A percentile compares a stretch with the other conserved stretches of the same genome.
Evolutionary conservation across 2,888 invertebrate species (phyloP).

Genomic region (Ochlodes sylvanus): DNA sequence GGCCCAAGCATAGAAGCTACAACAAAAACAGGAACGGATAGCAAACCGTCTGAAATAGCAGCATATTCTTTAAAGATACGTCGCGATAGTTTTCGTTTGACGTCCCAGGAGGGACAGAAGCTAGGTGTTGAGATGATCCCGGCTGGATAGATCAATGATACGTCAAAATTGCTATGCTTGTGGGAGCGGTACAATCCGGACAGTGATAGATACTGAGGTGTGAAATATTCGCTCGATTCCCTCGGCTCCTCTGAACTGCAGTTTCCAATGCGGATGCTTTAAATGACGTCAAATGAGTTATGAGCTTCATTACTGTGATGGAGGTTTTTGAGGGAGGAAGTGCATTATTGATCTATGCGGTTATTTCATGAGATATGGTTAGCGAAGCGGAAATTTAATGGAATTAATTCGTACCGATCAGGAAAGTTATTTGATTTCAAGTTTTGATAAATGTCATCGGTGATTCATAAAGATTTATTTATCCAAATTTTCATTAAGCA

Average conservation of each 20-base stretch:
- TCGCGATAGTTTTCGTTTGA: constrained; percentile 54
- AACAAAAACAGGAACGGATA: constrained; percentile 42
- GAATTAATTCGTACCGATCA: constrained; percentile 30
- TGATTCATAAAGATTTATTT: not conserved
- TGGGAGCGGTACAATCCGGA: constrained; percentile 72
- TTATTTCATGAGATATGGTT: constrained; percentile 35
- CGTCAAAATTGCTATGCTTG: constrained; percentile 80
- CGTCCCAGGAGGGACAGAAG: constrained; percentile 61
- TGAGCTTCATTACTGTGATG: constrained; percentile 36
- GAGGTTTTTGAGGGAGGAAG: constrained; percentile 36
- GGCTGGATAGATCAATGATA: constrained; percentile 79
- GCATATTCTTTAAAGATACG: constrained; percentile 45
- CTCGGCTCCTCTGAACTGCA: constrained; percentile 33
- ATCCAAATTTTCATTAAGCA: not conserved
- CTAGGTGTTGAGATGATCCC: constrained; percentile 77
- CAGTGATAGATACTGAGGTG: constrained; percentile 70
- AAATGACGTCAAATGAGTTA: constrained; percentile 35
- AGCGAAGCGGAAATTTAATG: constrained; percentile 27
- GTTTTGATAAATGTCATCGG: constrained; percentile 19
- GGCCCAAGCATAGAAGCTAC: too few relatives aligned
- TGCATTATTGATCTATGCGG: constrained; percentile 38
- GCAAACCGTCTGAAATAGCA: constrained; percentile 3
- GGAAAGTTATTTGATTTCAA: constrained; percentile 10
- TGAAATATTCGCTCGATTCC: constrained; percentile 47
- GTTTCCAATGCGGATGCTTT: constrained; percentile 38